phyloP scores from a whole-genome alignment of 2,797 vertebrate genomes.

The Menidia menidia region DNA sequence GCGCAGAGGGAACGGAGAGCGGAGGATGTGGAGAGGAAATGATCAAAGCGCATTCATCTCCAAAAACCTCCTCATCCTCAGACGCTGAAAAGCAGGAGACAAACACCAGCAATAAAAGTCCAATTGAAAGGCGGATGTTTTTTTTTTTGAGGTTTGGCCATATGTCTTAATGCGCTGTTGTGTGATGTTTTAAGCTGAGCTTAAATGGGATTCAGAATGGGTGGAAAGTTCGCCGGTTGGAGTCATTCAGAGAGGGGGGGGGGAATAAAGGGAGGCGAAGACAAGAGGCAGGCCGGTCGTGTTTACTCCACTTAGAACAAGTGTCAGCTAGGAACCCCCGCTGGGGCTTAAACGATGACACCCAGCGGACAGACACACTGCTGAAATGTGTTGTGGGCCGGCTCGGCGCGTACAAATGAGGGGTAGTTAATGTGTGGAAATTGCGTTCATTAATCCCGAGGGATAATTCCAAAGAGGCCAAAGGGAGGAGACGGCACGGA shows the following conservation, averaged over 20 bases:
- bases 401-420: constrained; percentile 86
- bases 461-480: constrained; percentile 77
- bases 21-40: constrained; percentile 36
- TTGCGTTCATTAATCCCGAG: constrained; percentile 84
- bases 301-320: constrained; percentile 76
- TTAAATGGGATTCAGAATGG: constrained; percentile 26
- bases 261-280: constrained; percentile 48
- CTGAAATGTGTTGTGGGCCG: constrained; percentile 82
- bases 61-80: constrained; percentile 43
- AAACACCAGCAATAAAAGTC: constrained; percentile 39
- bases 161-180: constrained; percentile 29
- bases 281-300: constrained; percentile 58
- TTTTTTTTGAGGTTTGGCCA: constrained; percentile 26
- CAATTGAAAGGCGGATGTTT: constrained; percentile 30
- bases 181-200: constrained; percentile 27
- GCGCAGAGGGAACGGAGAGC: constrained; percentile 31
- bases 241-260: constrained; percentile 53
- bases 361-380: constrained; percentile 82
- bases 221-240: constrained; percentile 44
- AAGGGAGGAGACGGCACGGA: constrained; percentile 44
- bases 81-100: constrained; percentile 39
- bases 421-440: constrained; percentile 82
- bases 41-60: constrained; percentile 55
- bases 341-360: constrained; percentile 83
- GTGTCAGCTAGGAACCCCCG: constrained; percentile 67